Base-by-base conservation (phyloP, 2,888 invertebrate species). In the Actias luna region DNA sequence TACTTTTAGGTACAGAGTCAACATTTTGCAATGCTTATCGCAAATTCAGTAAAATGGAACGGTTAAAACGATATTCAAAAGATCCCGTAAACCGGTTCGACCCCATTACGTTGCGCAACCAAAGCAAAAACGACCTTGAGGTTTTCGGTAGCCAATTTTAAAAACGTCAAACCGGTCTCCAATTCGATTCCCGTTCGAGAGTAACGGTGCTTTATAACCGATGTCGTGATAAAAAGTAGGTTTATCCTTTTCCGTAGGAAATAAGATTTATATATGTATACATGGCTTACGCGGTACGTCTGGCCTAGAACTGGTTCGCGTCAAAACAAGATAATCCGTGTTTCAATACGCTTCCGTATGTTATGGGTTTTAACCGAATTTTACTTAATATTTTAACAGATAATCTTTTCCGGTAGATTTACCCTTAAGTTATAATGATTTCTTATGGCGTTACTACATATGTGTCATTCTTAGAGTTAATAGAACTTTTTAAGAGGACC, bases 111-210 rank as follows among this genome's bases (percentile, higher is more conserved):
- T 55, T 55, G 55, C 29, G 29, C 29, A 55, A 55, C 29, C n/a
- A 55, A 55, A 27, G 55, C 29, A 55, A 55, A 55, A 55, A 55
- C 55, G 55, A 55, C 55, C 55, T 55, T 55, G 55, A 55, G 55
- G 29, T 55, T 55, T 55, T 55, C 29, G 55, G 16, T 29, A 1
- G 29, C 29, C n/a, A 29, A 55, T 55, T 55, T 42, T 29, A 55
- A 55, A 46, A 29, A 29, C n/a, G 29, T 16, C 31, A 58, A 62
- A 62, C 61, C 61, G 57, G 61, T 62, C 58, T 52, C 7, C 57
- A 16, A 58, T 62, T 58, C 58, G 58, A 46, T 33, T 62, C 61
- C 61, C 61, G 61, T 62, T 62, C 58, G 22, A 42, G 31, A 5
- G 31, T 62, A 62, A 62, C 61, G 61, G 61, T 62, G 27, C 42